These are phyloP conservation scores for Eublepharis macularius DNA, from an alignment of 2,113 vertebrate genomes.

Conservation along the genomic window DNA sequence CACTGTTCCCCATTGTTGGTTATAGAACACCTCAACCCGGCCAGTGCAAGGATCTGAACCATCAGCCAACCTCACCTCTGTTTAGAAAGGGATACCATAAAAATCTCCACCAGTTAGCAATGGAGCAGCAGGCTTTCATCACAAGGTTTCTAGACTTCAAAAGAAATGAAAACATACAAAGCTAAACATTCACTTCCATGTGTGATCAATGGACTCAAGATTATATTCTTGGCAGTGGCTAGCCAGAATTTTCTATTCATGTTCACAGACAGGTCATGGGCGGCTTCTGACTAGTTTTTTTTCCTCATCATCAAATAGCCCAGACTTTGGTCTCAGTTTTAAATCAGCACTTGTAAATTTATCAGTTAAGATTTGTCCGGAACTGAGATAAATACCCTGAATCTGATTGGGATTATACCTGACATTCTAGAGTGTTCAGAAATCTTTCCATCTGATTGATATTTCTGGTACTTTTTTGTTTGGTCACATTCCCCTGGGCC, in stretches of 20 bases:
- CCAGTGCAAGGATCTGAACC: conserved; percentile 65
- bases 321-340: too few species aligned
- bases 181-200: background rate
- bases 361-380: too few species aligned
- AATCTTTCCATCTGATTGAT: too few species aligned
- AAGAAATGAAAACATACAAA: background rate
- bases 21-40: conserved; percentile 68
- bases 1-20: conserved; percentile 64
- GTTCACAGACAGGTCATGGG: background rate
- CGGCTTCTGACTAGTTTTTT: too few species aligned
- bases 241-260: background rate
- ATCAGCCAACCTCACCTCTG: conserved; percentile 57
- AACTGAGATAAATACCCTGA: too few species aligned
- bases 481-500: too few species aligned
- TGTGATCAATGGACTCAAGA: background rate
- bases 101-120: background rate
- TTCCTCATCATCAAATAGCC: too few species aligned
- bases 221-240: background rate
- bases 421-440: too few species aligned
- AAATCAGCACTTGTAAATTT: too few species aligned
- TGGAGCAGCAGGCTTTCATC: background rate
- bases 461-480: too few species aligned
- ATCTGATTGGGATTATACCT: too few species aligned
- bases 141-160: background rate
- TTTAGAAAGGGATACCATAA: background rate